Percentiles rank a stretch among this genome's conserved stretches.
Evolutionary conservation across 2,888 invertebrate species (phyloP).

Genomic region (Himalopsyche tibetana): DNA sequence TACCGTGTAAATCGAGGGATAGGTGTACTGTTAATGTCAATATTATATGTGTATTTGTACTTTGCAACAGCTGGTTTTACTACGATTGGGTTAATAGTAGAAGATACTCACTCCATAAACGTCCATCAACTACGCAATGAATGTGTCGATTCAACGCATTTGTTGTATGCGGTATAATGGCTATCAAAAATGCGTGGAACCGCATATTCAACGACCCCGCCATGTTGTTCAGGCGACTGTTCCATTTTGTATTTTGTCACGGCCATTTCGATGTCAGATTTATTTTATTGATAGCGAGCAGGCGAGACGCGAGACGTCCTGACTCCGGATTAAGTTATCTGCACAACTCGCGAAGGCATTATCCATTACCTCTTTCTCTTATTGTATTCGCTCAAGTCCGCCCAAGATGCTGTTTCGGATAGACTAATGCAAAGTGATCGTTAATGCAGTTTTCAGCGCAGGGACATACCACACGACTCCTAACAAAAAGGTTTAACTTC

Average conservation of each 20-base stretch:
- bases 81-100: too few relatives aligned
- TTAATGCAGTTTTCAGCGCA: slow-evolving; percentile 39
- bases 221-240: slow-evolving; percentile 6
- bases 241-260: slow-evolving; percentile 50
- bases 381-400: slow-evolving; percentile 39
- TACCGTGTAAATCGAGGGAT: too few relatives aligned
- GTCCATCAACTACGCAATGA: too few relatives aligned
- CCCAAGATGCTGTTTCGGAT: slow-evolving; percentile 43
- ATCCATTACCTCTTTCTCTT: slow-evolving; percentile 45
- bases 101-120: too few relatives aligned
- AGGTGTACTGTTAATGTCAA: too few relatives aligned
- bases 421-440: slow-evolving; percentile 45
- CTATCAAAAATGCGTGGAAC: slow-evolving; percentile 11
- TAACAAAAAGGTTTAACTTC: too few relatives aligned
- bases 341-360: slow-evolving; percentile 48
- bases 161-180: too few relatives aligned
- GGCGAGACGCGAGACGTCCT: slow-evolving; percentile 40
- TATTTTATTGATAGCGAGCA: slow-evolving; percentile 56
- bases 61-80: too few relatives aligned
- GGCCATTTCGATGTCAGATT: slow-evolving; percentile 56
- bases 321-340: slow-evolving; percentile 55
- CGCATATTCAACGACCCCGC: slow-evolving; percentile 31
- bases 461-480: not conserved
- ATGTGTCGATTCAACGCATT: too few relatives aligned
- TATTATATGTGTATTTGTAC: too few relatives aligned